phyloP scores from a whole-genome alignment of 2,888 invertebrate species.

The Aradus depressus region DNA sequence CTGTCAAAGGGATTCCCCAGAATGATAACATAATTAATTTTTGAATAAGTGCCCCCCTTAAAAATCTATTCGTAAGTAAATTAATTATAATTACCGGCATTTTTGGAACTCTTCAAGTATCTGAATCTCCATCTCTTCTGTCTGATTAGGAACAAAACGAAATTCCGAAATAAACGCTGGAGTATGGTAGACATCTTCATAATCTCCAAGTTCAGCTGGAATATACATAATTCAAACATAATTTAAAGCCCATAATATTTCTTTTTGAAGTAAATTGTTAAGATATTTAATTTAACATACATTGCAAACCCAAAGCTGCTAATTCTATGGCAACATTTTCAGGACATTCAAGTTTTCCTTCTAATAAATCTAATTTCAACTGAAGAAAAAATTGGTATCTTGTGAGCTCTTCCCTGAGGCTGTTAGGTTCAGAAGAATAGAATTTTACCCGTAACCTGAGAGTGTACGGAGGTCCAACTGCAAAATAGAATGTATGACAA shows the following conservation, averaged over 20 bases:
- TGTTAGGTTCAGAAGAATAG: constrained; percentile 96
- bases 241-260: constrained; percentile 3
- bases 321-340: constrained; percentile 79
- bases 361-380: constrained; percentile 87
- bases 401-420: constrained; percentile 91
- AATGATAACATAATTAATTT: no score
- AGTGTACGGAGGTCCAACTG: constrained; percentile 95
- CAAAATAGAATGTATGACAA: constrained; percentile 33
- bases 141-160: constrained; percentile 90
- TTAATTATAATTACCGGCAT: constrained; percentile 42
- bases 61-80: not conserved
- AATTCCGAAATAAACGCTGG: constrained; percentile 98
- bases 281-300: constrained; percentile 44
- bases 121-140: constrained; percentile 90
- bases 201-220: constrained; percentile 93
- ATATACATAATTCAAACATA: constrained; percentile 22
- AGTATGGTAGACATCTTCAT: constrained; percentile 79
- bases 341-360: constrained; percentile 81
- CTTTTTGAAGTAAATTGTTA: not conserved
- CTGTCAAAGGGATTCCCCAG: no score
- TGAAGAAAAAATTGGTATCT: constrained; percentile 97
- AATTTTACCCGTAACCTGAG: constrained; percentile 93
- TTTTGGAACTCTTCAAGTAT: constrained; percentile 86
- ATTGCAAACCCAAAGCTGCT: constrained; percentile 85
- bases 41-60: not conserved